Percentiles rank a stretch among this genome's conserved stretches.
phyloP scores from a whole-genome alignment of 2,888 invertebrate genomes.

The Epiblema foenella region DNA sequence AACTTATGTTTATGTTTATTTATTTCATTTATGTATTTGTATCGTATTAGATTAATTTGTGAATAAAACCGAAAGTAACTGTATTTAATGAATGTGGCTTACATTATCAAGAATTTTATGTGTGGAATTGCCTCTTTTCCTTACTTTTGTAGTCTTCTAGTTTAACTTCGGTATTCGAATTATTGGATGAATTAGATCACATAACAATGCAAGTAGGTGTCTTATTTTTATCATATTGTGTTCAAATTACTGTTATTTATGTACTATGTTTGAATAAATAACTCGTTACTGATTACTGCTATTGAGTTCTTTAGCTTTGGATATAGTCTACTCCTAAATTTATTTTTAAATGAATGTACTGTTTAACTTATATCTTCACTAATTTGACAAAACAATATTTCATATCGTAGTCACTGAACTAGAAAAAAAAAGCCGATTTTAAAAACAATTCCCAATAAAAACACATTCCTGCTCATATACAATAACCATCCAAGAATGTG shows the following conservation, averaged over 20 bases:
- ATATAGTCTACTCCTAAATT: too few species aligned
- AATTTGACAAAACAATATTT: too few species aligned
- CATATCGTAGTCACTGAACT: too few species aligned
- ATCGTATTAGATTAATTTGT: neutral
- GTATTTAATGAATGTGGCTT: neutral
- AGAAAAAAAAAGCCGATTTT: too few species aligned
- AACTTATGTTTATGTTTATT: conserved; percentile 21
- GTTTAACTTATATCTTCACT: too few species aligned
- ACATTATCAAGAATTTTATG: neutral
- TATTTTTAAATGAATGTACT: too few species aligned
- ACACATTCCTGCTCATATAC: too few species aligned
- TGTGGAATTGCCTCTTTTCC: neutral
- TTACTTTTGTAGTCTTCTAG: neutral
- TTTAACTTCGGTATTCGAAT: neutral
- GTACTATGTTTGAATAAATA: neutral
- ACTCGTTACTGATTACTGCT: neutral
- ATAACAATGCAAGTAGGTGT: conserved; percentile 18
- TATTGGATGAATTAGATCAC: neutral
- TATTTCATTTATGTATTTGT: conserved; percentile 16
- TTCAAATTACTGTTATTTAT: neutral
- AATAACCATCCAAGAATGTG: too few species aligned
- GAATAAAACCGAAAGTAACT: neutral
- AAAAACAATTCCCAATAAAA: too few species aligned
- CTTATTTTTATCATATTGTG: neutral
- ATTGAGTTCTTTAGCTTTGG: neutral